phyloP scores from a whole-genome alignment of 2,797 vertebrate genomes.

The Scolopax bukidnonensis region DNA sequence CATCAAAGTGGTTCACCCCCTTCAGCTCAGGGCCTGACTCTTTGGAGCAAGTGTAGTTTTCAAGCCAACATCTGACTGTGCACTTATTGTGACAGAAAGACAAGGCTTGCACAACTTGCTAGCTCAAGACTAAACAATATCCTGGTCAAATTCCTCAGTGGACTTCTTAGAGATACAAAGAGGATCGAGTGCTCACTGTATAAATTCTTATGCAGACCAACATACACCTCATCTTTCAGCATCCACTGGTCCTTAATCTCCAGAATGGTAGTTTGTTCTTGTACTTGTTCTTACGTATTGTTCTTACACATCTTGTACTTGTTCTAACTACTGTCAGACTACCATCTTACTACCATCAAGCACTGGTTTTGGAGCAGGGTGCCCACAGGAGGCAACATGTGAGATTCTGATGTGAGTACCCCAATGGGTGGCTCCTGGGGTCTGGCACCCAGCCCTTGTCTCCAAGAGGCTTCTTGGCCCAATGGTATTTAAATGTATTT shows the following conservation, averaged over 20 bases:
- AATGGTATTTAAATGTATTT: background rate
- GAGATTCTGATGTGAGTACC: background rate
- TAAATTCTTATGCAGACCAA: background rate
- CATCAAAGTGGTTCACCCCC: background rate
- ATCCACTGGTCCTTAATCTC: background rate
- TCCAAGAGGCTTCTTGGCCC: background rate
- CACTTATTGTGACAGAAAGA: background rate
- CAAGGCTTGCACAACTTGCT: background rate
- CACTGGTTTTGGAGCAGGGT: background rate
- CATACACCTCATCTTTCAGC: background rate
- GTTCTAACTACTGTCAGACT: background rate
- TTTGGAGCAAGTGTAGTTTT: background rate
- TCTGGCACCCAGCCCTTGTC: background rate
- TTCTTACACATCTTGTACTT: background rate
- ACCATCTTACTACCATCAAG: background rate
- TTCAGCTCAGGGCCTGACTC: background rate
- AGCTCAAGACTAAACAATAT: background rate
- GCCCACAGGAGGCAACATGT: background rate
- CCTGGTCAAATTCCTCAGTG: background rate
- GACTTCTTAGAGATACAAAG: background rate
- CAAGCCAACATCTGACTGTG: background rate
- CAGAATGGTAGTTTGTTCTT: background rate
- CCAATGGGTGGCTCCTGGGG: background rate
- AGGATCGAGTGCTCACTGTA: rapidly evolving
- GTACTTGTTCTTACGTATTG: background rate